A percentile compares a stretch with the other conserved stretches of the same genome.
These are phyloP conservation scores for Podarcis lilfordi DNA, from an alignment of 2,797 vertebrate species.

Conservation along the genomic window DNA sequence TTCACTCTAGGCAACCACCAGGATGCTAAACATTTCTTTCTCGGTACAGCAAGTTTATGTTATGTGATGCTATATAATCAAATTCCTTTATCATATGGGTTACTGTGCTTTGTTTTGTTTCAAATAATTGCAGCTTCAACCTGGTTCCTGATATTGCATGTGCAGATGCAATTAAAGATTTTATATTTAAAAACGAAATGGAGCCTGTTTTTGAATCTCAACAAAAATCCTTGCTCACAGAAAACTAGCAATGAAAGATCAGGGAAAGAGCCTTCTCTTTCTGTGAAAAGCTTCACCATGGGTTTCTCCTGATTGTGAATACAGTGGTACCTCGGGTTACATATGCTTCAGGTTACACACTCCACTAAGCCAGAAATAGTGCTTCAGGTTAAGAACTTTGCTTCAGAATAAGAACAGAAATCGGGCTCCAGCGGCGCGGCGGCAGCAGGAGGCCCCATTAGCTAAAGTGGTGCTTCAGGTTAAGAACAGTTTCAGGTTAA, in stretches of 20 bases:
- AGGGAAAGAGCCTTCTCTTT: background rate
- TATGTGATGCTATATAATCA: background rate
- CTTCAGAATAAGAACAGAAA: no score
- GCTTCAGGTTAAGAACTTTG: no score
- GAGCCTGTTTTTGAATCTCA: background rate
- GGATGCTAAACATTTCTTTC: conserved; percentile 6
- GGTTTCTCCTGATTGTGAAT: background rate
- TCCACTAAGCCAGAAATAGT: no score
- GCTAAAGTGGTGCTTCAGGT: no score
- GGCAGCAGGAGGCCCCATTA: no score
- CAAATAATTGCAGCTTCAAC: background rate
- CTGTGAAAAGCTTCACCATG: background rate
- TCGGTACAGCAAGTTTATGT: background rate
- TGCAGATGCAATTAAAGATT: background rate
- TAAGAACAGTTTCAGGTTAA: no score
- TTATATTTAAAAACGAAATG: background rate
- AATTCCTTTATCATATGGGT: background rate
- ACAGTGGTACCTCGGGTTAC: no score
- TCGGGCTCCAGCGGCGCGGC: no score
- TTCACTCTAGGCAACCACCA: conserved; percentile 2
- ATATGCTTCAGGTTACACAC: no score
- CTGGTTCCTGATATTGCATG: background rate
- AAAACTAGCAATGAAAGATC: background rate
- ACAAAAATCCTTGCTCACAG: background rate
- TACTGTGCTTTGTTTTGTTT: conserved; percentile 6